phyloP scores from a whole-genome alignment of 2,797 vertebrate species.

The Galago senegalensis region DNA sequence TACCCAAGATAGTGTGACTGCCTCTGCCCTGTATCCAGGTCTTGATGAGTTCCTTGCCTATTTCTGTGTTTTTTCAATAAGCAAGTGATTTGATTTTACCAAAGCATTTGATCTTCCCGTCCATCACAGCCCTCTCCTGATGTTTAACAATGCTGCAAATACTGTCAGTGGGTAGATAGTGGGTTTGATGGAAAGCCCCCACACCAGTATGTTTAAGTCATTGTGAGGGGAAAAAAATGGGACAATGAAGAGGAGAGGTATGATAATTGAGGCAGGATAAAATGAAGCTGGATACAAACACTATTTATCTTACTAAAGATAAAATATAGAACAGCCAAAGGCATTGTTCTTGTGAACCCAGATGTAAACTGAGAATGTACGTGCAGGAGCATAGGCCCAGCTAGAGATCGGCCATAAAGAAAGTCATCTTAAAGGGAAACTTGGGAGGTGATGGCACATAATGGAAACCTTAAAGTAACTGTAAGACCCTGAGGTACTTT shows the following conservation, averaged over 20 bases:
- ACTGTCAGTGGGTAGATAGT: not conserved
- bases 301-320: too few relatives aligned
- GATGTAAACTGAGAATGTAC: too few relatives aligned
- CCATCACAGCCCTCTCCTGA: not conserved
- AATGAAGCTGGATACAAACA: too few relatives aligned
- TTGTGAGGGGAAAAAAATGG: not conserved
- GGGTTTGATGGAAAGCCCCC: not conserved
- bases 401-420: too few relatives aligned
- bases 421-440: too few relatives aligned
- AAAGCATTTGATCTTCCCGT: not conserved
- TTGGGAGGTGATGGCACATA: too few relatives aligned
- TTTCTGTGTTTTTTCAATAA: constrained; percentile 2
- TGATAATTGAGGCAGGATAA: not conserved
- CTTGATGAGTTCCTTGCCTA: not conserved
- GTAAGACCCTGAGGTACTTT: too few relatives aligned
- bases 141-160: not conserved
- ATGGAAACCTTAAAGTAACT: too few relatives aligned
- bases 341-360: too few relatives aligned
- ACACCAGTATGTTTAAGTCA: not conserved
- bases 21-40: not conserved
- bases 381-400: too few relatives aligned
- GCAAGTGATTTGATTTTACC: not conserved
- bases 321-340: too few relatives aligned
- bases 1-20: not conserved
- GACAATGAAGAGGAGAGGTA: not conserved